Evolutionary conservation across 92 coral and sea anemone genomes (phyloP).

Genomic region (Phenganax stokvisi): DNA sequence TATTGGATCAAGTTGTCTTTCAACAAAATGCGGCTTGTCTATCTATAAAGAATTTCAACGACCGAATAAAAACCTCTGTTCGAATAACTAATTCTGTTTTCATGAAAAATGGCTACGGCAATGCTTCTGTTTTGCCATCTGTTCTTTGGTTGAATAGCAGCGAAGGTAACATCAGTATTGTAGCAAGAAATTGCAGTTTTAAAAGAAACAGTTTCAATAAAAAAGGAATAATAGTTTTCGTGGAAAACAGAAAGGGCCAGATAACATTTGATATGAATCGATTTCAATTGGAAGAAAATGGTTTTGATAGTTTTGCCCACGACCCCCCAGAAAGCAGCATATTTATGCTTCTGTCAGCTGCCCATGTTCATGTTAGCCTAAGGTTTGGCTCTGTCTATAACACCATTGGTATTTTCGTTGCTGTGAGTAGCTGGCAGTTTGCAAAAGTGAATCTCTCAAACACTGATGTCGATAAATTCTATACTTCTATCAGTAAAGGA

Average conservation of each 20-base stretch:
- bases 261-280: neutral
- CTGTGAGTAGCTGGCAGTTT: neutral
- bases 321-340: neutral
- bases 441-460: neutral
- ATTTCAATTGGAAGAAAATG: constrained; percentile 9
- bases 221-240: constrained; percentile 8
- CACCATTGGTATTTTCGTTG: constrained; percentile 10
- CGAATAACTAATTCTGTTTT: constrained; percentile 29
- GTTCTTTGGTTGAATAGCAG: neutral
- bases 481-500: neutral
- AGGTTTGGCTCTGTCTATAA: neutral
- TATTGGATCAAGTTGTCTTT: constrained; percentile 26
- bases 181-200: constrained; percentile 21
- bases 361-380: neutral
- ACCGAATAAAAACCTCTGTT: neutral
- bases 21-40: constrained; percentile 32
- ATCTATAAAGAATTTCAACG: neutral
- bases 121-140: neutral
- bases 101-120: constrained; percentile 14
- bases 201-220: neutral
- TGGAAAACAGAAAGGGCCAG: constrained; percentile 14
- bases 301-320: no score
- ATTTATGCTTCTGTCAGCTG: neutral
- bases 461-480: neutral
- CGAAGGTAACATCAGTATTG: neutral